These are phyloP conservation scores for Tapirus indicus DNA, from an alignment of 2,797 vertebrate species.

Conservation along the genomic window DNA sequence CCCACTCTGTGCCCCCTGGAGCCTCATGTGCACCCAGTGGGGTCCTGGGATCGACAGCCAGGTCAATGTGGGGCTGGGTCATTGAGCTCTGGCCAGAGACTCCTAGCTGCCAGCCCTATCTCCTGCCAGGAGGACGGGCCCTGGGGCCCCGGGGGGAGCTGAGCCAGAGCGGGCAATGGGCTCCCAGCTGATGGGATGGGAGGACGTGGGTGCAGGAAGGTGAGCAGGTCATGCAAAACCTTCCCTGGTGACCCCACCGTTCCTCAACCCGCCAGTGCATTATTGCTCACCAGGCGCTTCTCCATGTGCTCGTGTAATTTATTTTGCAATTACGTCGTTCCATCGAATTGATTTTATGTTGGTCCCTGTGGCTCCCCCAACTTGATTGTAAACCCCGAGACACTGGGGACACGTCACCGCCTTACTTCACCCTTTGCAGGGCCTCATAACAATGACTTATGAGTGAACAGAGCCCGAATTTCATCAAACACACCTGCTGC, in stretches of 20 bases:
- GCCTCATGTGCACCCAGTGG: not conserved
- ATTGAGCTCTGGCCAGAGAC: not conserved
- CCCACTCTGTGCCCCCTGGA: not conserved
- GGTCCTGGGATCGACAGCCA: not conserved
- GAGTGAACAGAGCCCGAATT: not conserved
- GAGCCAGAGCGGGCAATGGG: not conserved
- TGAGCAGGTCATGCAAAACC: not conserved
- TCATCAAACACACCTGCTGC: fast-evolving
- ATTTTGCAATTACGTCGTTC: not conserved
- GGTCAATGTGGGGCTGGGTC: fast-evolving
- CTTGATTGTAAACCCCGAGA: not conserved
- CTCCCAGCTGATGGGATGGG: too few species aligned
- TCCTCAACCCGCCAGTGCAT: fast-evolving
- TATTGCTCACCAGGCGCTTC: not conserved
- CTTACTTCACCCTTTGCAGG: not conserved
- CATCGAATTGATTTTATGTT: not conserved
- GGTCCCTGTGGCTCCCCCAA: not conserved
- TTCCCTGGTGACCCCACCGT: not conserved
- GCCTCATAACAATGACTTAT: not conserved
- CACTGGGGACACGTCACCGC: not conserved
- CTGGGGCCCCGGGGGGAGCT: not conserved
- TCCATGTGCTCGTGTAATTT: too few species aligned
- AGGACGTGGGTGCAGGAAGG: not conserved
- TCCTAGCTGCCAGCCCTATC: not conserved
- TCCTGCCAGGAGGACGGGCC: not conserved